Base-by-base conservation (phyloP, 2,888 invertebrate genomes). In the Hirudinaria manillensis region DNA sequence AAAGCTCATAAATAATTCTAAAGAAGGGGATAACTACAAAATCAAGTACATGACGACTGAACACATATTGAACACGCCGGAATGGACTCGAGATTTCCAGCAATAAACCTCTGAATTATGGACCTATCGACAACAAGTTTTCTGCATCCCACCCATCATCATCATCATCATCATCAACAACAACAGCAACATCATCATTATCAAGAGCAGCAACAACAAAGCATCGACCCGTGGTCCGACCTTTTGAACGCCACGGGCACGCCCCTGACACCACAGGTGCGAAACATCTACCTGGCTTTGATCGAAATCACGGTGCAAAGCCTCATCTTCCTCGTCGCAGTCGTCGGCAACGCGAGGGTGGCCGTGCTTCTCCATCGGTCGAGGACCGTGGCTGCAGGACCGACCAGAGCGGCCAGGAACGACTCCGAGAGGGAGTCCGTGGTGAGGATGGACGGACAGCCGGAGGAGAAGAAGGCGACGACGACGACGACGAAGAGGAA, bases 261-360 rank as follows among this genome's bases (percentile, higher is more conserved):
- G 0, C 32, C 72, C 19, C 21, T 51, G 27, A 27, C 36, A 24
- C 29, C 51, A 27, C 34, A 6, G 32, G 34, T 56, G 21, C 56
- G 82, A 29, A 88, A 89, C 82, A 89, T 89, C 80, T 84, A 86
- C 70, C 83, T 90, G 75, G 89, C 89, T 0, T 85, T 86, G 78
- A 86, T 89, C 76, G 90, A 90, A 84, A 87, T 90, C 36, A 87
- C 87, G 2, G 87, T 89, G 0, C 85, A 89, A 74, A 87, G 88
- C 0, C 81, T 87, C 13, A 89, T 90, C 72, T 88, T 90, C 76
- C 81, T 88, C n/a, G 82, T 89, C 70, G 89, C 90, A 0, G 81
- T 90, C 3, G 82, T 89, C 68, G 90, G 90, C 53, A 90, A 90
- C 81, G 83, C 84, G 2, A 85, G 88, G 6, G 89, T 90, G 0